Base-by-base conservation (phyloP, 2,888 invertebrate genomes). In the Alsophila aescularia region DNA sequence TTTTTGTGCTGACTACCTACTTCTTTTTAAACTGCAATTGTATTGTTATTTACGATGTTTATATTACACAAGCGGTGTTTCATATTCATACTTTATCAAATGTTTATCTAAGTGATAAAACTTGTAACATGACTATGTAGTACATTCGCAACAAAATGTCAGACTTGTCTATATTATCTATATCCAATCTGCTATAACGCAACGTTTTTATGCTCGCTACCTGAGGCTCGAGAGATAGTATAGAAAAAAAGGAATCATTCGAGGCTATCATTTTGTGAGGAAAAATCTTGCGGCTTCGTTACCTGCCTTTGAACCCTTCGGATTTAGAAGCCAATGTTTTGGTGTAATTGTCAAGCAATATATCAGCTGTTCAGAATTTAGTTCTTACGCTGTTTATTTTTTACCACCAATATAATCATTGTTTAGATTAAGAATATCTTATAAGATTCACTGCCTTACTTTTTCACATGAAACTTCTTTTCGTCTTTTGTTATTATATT, bases 211-310 rank as follows among this genome's bases (percentile, higher is more conserved):
- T 45, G 49, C 52, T 49, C 50, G 60, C 62, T 65, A 65, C 65
- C 65, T 62, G 64, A 54, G 49, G 42, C 56, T 34, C 32, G 54
- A 51, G 57, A 61, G 64, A 64, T 59, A 61, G 59, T 59, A n/a
- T n/a, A n/a, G 36, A 12, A 43, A 59, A 64, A 63, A 64, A 64
- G 52, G 55, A 51, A 64, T 58, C 58, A 57, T 42, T 39, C 44
- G 51, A 61, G 48, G 49, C 59, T 64, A 61, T 64, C 52, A 61
- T 64, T 64, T 64, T 55, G 41, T 35, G 43, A 54, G 47, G 50
- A 51, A 60, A 64, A 59, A 54, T 27, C 39, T 37, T 43, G 54
- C 59, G 55, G 61, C 55, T 61, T 55, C 24, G 49, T 42, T 61
- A 61, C 64, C 64, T 64, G 64, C 52, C 52, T 55, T 53, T 52